Evolutionary conservation across 1,140 invertebrate genomes (phyloP).

Genomic region (Drosophila tropicalis): DNA sequence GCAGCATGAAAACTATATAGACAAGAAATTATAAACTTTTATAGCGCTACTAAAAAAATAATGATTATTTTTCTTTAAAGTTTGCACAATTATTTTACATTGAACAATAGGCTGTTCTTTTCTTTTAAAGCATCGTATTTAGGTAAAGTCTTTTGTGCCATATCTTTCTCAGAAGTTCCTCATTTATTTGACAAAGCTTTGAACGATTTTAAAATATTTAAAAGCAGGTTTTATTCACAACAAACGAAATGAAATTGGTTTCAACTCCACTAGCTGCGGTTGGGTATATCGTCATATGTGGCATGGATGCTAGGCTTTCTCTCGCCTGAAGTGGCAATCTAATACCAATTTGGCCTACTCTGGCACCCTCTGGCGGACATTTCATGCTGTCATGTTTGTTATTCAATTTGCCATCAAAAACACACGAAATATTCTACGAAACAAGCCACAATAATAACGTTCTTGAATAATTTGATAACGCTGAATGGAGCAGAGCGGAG

Average conservation of each 20-base stretch:
- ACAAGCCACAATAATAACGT: slow-evolving; percentile 76
- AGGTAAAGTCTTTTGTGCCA: no score
- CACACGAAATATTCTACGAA: slow-evolving; percentile 57
- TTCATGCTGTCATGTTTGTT: slow-evolving; percentile 56
- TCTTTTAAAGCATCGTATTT: no score
- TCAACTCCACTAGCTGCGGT: slow-evolving; percentile 35
- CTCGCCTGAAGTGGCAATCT: slow-evolving; percentile 67
- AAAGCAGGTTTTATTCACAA: slow-evolving; percentile 32
- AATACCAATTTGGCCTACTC: slow-evolving; percentile 64
- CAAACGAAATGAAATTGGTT: slow-evolving; percentile 48
- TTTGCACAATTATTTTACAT: no score
- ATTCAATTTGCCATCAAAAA: slow-evolving; percentile 72
- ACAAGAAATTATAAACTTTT: background rate
- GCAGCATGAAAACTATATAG: background rate
- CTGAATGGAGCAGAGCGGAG: slow-evolving; percentile 38
- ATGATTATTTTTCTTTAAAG: background rate
- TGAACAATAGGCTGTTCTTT: no score
- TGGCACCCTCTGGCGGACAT: slow-evolving; percentile 29
- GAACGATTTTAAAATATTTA: slow-evolving; percentile 44
- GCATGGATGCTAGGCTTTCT: slow-evolving; percentile 9
- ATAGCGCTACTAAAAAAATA: background rate
- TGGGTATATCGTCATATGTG: slow-evolving; percentile 6
- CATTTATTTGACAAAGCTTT: background rate
- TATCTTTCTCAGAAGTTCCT: no score
- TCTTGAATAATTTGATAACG: slow-evolving; percentile 72